Base-by-base conservation (phyloP, 1,140 invertebrate species). In the Bombus pascuorum region DNA sequence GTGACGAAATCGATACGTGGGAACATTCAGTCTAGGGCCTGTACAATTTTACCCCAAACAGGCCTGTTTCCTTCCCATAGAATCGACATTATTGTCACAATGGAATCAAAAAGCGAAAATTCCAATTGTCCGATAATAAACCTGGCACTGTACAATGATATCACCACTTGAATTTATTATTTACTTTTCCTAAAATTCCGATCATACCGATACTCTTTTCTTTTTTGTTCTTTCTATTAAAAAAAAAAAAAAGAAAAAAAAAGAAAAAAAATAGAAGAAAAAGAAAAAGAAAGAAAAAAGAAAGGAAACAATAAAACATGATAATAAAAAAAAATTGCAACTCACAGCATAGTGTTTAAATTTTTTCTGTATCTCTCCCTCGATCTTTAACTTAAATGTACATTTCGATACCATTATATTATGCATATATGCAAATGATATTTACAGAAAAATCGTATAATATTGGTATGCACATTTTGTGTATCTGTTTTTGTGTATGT, bases 381-480 rank as follows among this genome's bases (percentile, higher is more conserved):
- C 15, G 65, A 42, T 34, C 68, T 44, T 39, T 39, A 42, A 57
- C 47, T 91, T 91, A 91, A 88, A 93, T 92, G 87, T 59, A 72
- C 88, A 91, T 42, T 77, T 90, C 73, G 32, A 68, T 89, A 91
- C 65, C 83, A 86, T 91, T 89, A 92, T 86, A 91, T 89, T 93
- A 93, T 90, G 88, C 92, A 83, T 91, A 89, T 92, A 88, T 87
- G 88, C 83, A 93, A 90, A 86, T 84, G 88, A 90, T 91, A 93
- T 92, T 73, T 92, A 92, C 90, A 93, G 70, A 87, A 62, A 86
- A 85, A 59, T 89, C 78, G 70, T 68, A 83, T 75, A 86, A 90
- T 83, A 81, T 77, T 74, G 37, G 34, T 84, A 70, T 90, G 88
- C 81, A 91, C 44, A 74, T 72, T 84, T 88, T 87, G 80, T 84